A percentile compares a stretch with the other conserved stretches of the same genome.
Conservation (phyloP, 2,888 invertebrate genomes). For the Tenthredo scrophulariae region DNA sequence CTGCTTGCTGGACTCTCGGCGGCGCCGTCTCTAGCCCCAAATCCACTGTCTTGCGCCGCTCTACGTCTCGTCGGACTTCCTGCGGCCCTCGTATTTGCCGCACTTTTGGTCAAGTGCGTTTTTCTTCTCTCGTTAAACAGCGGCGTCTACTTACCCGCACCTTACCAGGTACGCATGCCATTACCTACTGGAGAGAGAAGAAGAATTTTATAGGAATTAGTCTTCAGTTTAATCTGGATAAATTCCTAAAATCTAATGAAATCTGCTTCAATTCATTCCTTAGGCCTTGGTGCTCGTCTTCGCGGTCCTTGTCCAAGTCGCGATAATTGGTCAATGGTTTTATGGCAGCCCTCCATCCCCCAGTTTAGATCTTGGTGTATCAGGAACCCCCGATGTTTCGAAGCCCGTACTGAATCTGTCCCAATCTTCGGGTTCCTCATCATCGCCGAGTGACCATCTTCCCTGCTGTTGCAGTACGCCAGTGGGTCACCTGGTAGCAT, state of each 20-base stretch:
- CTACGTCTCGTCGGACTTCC: conserved; percentile 91
- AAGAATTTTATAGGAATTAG: not conserved
- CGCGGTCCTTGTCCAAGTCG: conserved; percentile 94
- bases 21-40: conserved; percentile 88
- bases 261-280: conserved; percentile 28
- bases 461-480: conserved; percentile 71
- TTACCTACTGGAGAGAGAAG: not conserved
- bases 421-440: not conserved
- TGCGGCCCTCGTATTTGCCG: conserved; percentile 93
- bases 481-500: conserved; percentile 74
- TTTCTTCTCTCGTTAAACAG: conserved; percentile 95
- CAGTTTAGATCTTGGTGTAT: not conserved
- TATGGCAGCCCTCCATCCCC: conserved; percentile 87
- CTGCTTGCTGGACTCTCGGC: conserved; percentile 90
- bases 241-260: too few relatives aligned
- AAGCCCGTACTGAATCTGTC: not conserved
- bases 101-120: conserved; percentile 95
- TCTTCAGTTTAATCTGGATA: too few relatives aligned
- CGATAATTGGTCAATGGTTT: conserved; percentile 91
- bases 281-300: conserved; percentile 89
- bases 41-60: conserved; percentile 89
- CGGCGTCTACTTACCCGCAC: conserved; percentile 94
- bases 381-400: not conserved
- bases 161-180: conserved; percentile 86
- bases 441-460: not conserved